phyloP scores from a whole-genome alignment of 1,140 invertebrate species.

The Macrotrachela quadricornifera region DNA sequence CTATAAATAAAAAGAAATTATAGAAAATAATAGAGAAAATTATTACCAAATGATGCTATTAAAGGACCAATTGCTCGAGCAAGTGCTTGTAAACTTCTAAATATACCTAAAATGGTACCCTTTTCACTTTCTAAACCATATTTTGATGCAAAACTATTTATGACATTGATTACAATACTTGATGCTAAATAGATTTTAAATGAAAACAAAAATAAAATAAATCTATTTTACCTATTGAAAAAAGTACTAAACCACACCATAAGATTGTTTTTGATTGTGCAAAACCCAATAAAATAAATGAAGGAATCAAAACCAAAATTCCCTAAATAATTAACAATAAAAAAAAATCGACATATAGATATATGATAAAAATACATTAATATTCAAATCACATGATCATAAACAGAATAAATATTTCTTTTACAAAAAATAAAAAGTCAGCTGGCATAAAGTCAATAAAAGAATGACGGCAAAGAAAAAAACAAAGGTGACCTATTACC shows the following conservation, averaged over 20 bases:
- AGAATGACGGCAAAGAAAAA: no score
- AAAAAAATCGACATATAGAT: no score
- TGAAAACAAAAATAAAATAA: constrained; percentile 1
- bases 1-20: no score
- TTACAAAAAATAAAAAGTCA: no score
- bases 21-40: no score
- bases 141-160: constrained; percentile 13
- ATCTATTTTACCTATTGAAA: constrained; percentile 48
- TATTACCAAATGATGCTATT: constrained; percentile 39
- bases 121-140: constrained; percentile 60
- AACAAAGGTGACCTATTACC: no score
- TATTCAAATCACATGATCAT: no score
- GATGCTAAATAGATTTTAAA: constrained; percentile 4
- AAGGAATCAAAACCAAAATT: constrained; percentile 60
- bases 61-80: constrained; percentile 74
- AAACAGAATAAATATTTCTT: no score
- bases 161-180: background rate
- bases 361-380: no score
- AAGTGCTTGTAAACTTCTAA: constrained; percentile 72
- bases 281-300: constrained; percentile 63
- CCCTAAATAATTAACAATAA: no score
- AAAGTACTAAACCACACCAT: constrained; percentile 60
- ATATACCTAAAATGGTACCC: constrained; percentile 71
- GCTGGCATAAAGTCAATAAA: no score
- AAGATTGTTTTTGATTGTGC: constrained; percentile 38